Base-by-base conservation (phyloP, 2,888 invertebrate genomes). In the Allacma fusca region DNA sequence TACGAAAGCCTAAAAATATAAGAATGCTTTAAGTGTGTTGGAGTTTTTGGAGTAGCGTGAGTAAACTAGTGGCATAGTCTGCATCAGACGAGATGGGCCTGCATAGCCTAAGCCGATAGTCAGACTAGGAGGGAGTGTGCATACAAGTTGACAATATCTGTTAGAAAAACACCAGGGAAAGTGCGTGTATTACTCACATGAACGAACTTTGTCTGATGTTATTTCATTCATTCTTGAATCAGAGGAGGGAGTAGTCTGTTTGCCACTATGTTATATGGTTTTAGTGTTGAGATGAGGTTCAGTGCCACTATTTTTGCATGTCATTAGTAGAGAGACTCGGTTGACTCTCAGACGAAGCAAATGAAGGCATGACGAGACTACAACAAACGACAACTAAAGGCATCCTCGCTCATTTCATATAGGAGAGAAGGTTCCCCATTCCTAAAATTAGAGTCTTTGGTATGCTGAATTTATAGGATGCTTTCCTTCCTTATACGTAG, bases 301-400 rank as follows among this genome's bases (percentile, higher is more conserved):
- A 68, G 68, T 59, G 71, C 72, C 34, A 72, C 72, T 73, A 73
- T 73, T 73, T 73, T 62, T 73, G 62, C 64, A 73, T 73, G 73
- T 73, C 73, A 73, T 73, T 73, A 65, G 65, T 28, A 50, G 69
- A 43, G 57, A 57, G 26, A 50, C 21, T 34, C 16, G 28, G 29
- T 34, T 28, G 67, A 29, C 34, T 67, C 34, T 34, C 34, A 21
- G 26, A 23, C 28, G 21, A 64, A 64, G 24, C 64, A 24, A 67
- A 67, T 13, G 67, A 67, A 67, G 34, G 67, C 67, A 67, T 67
- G 67, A 67, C 67, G 67, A 67, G 67, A 67, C 50, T 50, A n/a
- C 50, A 50, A 50, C 50, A 50, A 50, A 50, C 28, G 65, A 28
- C 28, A 65, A 28, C 65, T 26, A 29, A 29, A 65, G 65, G 65